Evolutionary conservation across 2,888 invertebrate genomes (phyloP), one percentile per base, ranked within the genome.

Genomic region (Asteroscopus sphinx): DNA sequence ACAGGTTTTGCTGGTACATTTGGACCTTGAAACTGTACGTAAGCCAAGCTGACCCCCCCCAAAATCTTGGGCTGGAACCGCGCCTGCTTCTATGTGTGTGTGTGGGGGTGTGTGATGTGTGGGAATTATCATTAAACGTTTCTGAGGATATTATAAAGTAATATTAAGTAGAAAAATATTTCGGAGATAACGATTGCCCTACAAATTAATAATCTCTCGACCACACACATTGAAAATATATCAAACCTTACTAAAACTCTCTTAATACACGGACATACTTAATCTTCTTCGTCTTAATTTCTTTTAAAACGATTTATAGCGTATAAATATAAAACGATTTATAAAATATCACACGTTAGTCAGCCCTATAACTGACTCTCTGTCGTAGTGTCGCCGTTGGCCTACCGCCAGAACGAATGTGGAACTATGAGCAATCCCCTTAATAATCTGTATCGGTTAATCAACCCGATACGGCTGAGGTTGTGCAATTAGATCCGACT

Each of bases 381-480:
- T 54, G 73, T 57, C 74, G 60, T 62, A 61, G 74, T 81, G 83
- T 83, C 83, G 77, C 80, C 77, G 78, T 85, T 93, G 93, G 93
- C 87, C 49, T 30, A 1, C 9, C 67, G 92, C 93, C 93, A 93
- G 85, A 80, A 82, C 88, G 83, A 90, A 90, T 87, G 81, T 80
- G 85, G 85, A 83, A 83, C 88, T 88, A 86, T 89, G 88, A 91
- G 88, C 91, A 88, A 91, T 87, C 82, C 87, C 74, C 87, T 86
- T 90, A 89, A 92, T 90, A 91, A 89, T 85, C 83, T 87, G 86
- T 86, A 89, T 88, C 90, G 92, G 91, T 91, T 92, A 90, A 93
- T 93, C 91, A 92, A 92, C 91, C 87, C 90, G 78, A 88, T 87
- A 77, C 82, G 61, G 62, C 57, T 80, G 86, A 87, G 86, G 87